Base-by-base conservation (phyloP, 2,113 vertebrate genomes). In the Cynoglossus semilaevis region DNA sequence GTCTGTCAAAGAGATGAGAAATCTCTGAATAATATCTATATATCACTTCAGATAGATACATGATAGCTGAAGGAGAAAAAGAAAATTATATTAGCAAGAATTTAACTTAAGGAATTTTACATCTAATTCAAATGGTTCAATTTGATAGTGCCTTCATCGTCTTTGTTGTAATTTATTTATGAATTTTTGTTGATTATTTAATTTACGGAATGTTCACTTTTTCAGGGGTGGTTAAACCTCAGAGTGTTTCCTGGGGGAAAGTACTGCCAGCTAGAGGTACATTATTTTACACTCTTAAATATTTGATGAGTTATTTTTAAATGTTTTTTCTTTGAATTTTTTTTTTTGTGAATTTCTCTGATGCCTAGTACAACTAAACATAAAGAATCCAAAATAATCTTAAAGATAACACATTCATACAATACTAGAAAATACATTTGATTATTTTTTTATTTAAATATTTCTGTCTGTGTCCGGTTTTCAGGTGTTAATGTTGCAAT, bases 141-240 rank as follows among this genome's bases (percentile, higher is more conserved):
- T 29, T 29, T 29, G 6, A 29, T 6, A 29, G 22, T 29, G 22
- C 6, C 22, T 29, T 29, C 6, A 6, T 29, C 22, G 2, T 29
- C 22, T 29, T 4, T 29, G 22, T 29, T 29, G 22, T 29, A 29
- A 29, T 13, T 12, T 12, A 41, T 14, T 13, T 13, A 12, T 1
- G 5, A 1, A 41, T 41, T 41, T 41, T 12, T 41, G 14, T 1
- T 38, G 11, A 41, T 41, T 12, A 41, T 5, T 41, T 5, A 40
- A 5, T 2, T 40, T 11, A 11, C 3, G 12, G 2, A 12, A 5
- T 11, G 35, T 13, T 10, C 7, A 1, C 17, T 35, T 9, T 55
- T 74, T 14, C 71, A 90, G 89, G 85, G 8, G 74, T 90, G 8
- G 74, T 90, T 17, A 84, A 50, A 57, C 87, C 88, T 70, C 88